Percentiles rank a stretch among this genome's conserved stretches.
These are phyloP conservation scores for Erynnis tages DNA, from an alignment of 2,888 invertebrate genomes.

Conservation along the genomic window DNA sequence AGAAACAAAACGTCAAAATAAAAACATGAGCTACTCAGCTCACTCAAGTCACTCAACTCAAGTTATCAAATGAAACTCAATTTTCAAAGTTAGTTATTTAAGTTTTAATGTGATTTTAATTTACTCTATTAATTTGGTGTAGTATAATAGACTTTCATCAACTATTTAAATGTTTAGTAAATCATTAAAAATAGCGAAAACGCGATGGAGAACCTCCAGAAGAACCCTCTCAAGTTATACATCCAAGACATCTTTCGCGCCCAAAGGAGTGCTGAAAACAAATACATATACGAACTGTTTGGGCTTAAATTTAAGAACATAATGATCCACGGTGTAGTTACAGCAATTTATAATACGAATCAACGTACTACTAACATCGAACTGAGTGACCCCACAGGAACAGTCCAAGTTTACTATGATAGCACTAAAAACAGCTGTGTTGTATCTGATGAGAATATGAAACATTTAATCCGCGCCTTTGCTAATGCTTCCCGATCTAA, in stretches of 20 bases:
- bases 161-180: too few species aligned
- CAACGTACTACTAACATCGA: constrained; percentile 53
- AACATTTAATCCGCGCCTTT: constrained; percentile 50
- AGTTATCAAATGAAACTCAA: too few species aligned
- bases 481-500: constrained; percentile 46
- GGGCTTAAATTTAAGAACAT: constrained; percentile 65
- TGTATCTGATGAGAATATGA: constrained; percentile 43
- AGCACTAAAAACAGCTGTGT: constrained; percentile 51
- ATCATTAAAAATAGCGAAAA: too few species aligned
- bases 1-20: too few species aligned
- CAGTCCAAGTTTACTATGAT: constrained; percentile 63
- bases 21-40: too few species aligned
- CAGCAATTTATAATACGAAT: constrained; percentile 54
- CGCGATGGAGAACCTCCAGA: constrained; percentile 47
- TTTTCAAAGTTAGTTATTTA: too few species aligned
- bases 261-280: constrained; percentile 50
- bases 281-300: constrained; percentile 66
- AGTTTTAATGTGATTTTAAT: too few species aligned
- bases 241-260: constrained; percentile 73
- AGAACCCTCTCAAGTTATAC: constrained; percentile 61
- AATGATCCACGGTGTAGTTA: constrained; percentile 67
- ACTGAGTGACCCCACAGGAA: constrained; percentile 66
- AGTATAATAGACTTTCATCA: too few species aligned
- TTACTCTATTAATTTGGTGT: too few species aligned
- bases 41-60: too few species aligned